phyloP scores from a whole-genome alignment of 2,113 vertebrate genomes.

The Hydrolagus affinis region DNA sequence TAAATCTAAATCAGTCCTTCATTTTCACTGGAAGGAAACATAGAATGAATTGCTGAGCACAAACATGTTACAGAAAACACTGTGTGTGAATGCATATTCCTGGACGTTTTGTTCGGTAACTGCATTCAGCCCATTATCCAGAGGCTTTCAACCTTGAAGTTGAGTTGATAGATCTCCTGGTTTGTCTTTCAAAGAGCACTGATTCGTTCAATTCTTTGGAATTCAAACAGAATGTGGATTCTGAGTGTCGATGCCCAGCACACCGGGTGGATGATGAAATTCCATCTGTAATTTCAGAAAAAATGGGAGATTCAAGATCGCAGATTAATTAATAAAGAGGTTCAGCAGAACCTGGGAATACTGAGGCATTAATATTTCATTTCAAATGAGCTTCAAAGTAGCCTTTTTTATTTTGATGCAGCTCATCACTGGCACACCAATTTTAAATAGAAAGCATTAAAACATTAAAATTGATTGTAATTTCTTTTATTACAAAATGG shows the following conservation, averaged over 20 bases:
- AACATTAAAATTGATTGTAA: neutral
- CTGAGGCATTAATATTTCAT: conserved; percentile 28
- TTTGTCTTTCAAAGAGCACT: neutral
- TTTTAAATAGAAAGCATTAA: neutral
- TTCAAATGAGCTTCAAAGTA: conserved; percentile 29
- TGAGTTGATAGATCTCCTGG: neutral
- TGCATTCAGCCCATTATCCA: conserved; percentile 16
- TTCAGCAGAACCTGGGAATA: conserved; percentile 17
- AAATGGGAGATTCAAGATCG: conserved; percentile 10
- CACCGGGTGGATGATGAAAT: conserved; percentile 21
- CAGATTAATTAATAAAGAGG: conserved; percentile 30
- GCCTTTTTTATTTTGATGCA: conserved; percentile 14
- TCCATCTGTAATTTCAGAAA: neutral
- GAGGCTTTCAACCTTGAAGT: conserved; percentile 12
- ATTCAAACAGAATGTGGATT: conserved; percentile 9
- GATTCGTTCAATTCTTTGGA: neutral
- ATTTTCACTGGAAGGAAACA: neutral
- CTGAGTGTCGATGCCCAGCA: neutral
- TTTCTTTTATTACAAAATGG: neutral
- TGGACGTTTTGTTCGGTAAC: conserved; percentile 7
- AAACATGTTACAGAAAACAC: neutral
- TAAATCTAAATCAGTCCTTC: neutral
- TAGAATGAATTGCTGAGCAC: neutral
- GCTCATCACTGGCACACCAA: neutral
- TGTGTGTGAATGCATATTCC: neutral